Conservation (phyloP, 2,888 invertebrate genomes). For the Automeris io region DNA sequence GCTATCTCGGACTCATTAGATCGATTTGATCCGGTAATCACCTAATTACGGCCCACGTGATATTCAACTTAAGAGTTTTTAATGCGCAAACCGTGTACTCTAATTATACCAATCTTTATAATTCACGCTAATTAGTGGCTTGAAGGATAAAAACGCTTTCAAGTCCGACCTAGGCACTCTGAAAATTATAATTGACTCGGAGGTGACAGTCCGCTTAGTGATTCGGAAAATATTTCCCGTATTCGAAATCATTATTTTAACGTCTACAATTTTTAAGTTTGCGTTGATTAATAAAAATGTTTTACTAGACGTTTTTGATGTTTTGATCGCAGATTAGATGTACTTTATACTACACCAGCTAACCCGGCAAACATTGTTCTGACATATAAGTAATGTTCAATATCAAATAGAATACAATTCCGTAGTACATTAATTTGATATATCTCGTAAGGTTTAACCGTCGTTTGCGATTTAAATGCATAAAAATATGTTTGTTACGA, state of each 20-base stretch:
- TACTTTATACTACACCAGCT: too few relatives aligned
- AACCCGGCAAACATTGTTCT: too few relatives aligned
- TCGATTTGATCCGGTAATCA: constrained; percentile 77
- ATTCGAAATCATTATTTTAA: neutral
- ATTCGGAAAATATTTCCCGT: neutral
- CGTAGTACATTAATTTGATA: too few relatives aligned
- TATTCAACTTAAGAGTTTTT: constrained; percentile 60
- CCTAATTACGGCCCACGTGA: constrained; percentile 72
- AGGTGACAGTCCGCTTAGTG: constrained; percentile 20
- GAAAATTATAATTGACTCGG: constrained; percentile 22
- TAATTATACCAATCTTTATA: constrained; percentile 61
- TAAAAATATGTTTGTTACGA: too few relatives aligned
- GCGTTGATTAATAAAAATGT: neutral
- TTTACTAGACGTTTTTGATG: too few relatives aligned
- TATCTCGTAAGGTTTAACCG: too few relatives aligned
- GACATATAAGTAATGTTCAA: too few relatives aligned
- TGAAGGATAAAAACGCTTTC: constrained; percentile 33
- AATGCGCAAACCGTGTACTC: constrained; percentile 71
- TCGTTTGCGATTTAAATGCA: too few relatives aligned
- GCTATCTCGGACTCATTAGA: constrained; percentile 73
- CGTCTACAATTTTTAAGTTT: neutral
- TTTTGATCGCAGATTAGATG: too few relatives aligned
- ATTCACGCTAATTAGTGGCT: constrained; percentile 55
- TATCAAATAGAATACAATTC: too few relatives aligned
- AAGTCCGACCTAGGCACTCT: constrained; percentile 18